Base-by-base conservation (phyloP, 2,797 vertebrate species). In the Poecilia picta region DNA sequence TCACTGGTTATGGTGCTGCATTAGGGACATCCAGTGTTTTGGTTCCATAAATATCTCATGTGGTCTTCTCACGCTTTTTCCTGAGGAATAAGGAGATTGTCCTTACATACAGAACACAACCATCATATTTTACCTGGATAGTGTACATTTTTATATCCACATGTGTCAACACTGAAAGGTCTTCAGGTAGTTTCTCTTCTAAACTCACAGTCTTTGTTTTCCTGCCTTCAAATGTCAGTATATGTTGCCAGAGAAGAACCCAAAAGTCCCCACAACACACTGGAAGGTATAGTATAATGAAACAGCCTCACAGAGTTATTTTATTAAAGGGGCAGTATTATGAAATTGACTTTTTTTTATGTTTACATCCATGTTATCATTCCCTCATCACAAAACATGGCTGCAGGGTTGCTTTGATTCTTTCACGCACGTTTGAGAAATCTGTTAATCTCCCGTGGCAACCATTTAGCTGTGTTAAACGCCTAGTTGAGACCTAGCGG, bases 201-300 rank as follows among this genome's bases (percentile, higher is more conserved):
- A 66, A 66, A 66, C 62, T 39, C 62, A 36, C 31, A 36, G 3
- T 70, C 2, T 12, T 25, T 68, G 36, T 41, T 70, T 43, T 43
- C 12, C 39, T 43, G 8, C 39, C 5, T 43, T 70, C 23, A 70
- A 70, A 70, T 70, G 66, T 70, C 39, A 43, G 66, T 70, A 39
- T 70, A 70, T 70, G 66, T 68, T 68, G 64, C 20, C 62, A 64
- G 62, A 64, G 16, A 64, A 64, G 33, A 64, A 16, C 16, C 33
- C 33, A 23, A 23, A 66, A 66, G 31, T 16, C 28, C 62, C 33
- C 8, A 39, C 62, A 66, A 66, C 62, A 23, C 62, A 39, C 16
- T 10, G 16, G 28, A 55, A 75, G 47, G 5, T 33, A 25, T 36
- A 23, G 20, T 5, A 55, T 2, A 39, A 46, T 28, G 2, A 11